Base-by-base conservation (phyloP, 2,113 vertebrate genomes). In the Cariama cristata region DNA sequence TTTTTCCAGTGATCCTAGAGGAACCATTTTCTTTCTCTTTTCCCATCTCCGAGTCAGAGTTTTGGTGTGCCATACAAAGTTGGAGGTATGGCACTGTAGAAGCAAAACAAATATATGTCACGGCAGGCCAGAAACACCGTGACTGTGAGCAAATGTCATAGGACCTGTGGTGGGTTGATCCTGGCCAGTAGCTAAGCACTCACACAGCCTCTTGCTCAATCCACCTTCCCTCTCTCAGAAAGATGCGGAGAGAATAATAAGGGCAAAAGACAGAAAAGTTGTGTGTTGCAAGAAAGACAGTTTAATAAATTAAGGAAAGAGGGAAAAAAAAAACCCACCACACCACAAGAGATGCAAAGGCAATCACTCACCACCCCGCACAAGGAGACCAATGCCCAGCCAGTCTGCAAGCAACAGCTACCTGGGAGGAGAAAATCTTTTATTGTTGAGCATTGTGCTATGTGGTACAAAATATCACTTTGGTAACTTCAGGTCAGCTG, bases 401-500 rank as follows among this genome's bases (percentile, higher is more conserved):
- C 20, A 79, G 11, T 15, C 44, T 90, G 22, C 7, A 88, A 82
- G 19, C 18, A 80, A 27, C 24, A 80, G 13, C 19, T 27, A 58
- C 33, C 13, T 21, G 22, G 30, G n/a, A 92, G 71, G 6, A 81
- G 5, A 72, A 81, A 56, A 40, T 56, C 7, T 82, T 91, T 79
- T 75, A 50, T 35, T 59, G 17, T 9, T 1, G 0, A 74, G 4
- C 8, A 8, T 8, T 14, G 22, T 0, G 3, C 18, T 80, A 8
- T 5, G 12, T 68, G 11, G 38, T 33, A 85, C 32, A 59, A 90
- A 92, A 32, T 44, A 47, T 6, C 2, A 9, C 32, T 86, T 60
- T 68, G 33, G 14, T 11, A 44, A 52, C 17, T 45, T 75, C 19
- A 67, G 38, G 47, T 55, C 74, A 94, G 12, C 11, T 76, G 32